Evolutionary conservation across 2,888 invertebrate genomes (phyloP).

Genomic region (Acanthosepion pharaonis): DNA sequence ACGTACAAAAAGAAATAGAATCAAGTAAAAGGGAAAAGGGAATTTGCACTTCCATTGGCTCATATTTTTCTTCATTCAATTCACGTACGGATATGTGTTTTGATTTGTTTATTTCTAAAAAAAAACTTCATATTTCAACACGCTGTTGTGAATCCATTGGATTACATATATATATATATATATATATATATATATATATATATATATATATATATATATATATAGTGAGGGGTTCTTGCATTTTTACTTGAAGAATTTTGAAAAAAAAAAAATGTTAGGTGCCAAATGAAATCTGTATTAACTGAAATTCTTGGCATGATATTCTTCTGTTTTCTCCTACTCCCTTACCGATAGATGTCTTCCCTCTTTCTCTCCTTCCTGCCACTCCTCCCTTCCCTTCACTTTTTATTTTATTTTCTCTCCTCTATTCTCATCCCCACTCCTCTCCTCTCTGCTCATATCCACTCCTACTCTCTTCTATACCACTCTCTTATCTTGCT

Average conservation of each 20-base stretch:
- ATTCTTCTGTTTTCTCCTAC: background rate
- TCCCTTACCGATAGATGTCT: too few relatives aligned
- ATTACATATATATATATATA: background rate
- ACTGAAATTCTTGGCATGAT: background rate
- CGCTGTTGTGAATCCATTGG: background rate
- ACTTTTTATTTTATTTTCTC: too few relatives aligned
- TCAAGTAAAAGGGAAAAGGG: background rate
- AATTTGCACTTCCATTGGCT: background rate
- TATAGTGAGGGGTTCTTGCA: background rate
- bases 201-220: background rate
- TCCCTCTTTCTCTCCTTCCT: background rate
- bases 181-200: background rate
- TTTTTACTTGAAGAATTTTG: background rate
- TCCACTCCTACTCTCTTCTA: too few relatives aligned
- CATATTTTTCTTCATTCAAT: background rate
- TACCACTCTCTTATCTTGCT: too few relatives aligned
- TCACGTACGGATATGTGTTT: background rate
- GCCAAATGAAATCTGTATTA: slow-evolving; percentile 1
- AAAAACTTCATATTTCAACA: background rate
- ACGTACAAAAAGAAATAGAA: too few relatives aligned
- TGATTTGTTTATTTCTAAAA: background rate
- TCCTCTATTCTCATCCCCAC: too few relatives aligned
- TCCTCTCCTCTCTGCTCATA: too few relatives aligned
- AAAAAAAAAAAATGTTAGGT: background rate
- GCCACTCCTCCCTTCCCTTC: background rate